Evolutionary conservation across 2,797 vertebrate species (phyloP).

Genomic region (Chaetodon trifasciatus): DNA sequence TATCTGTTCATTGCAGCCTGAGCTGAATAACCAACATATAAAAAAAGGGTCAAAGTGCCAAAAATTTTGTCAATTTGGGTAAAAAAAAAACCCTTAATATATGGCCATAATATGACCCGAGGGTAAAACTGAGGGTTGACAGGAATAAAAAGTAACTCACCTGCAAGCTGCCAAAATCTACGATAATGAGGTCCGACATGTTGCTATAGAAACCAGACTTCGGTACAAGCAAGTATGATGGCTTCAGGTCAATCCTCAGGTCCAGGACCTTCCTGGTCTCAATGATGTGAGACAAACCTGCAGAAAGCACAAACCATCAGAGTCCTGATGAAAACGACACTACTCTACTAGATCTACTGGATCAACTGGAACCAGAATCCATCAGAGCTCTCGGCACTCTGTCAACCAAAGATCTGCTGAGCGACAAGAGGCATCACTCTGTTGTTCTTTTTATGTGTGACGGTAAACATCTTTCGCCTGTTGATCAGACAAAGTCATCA

Average conservation of each 20-base stretch:
- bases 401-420: too few relatives aligned
- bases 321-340: not conserved
- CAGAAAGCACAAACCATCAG: slow-evolving; percentile 17
- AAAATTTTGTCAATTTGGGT: too few relatives aligned
- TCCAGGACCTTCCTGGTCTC: slow-evolving; percentile 95
- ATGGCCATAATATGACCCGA: not conserved
- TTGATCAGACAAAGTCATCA: too few relatives aligned
- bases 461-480: too few relatives aligned
- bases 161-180: slow-evolving; percentile 95
- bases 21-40: too few relatives aligned
- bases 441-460: too few relatives aligned
- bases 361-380: not conserved
- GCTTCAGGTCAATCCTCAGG: slow-evolving; percentile 92
- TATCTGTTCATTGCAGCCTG: not conserved
- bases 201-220: slow-evolving; percentile 89
- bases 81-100: not conserved
- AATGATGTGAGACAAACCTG: slow-evolving; percentile 94
- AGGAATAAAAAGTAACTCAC: slow-evolving; percentile 25
- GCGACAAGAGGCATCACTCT: too few relatives aligned
- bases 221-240: slow-evolving; percentile 94
- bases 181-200: slow-evolving; percentile 89
- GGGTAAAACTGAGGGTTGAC: not conserved
- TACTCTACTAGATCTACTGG: not conserved
- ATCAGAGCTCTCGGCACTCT: not conserved
- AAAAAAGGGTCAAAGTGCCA: too few relatives aligned